Evolutionary conservation across 2,888 invertebrate species (phyloP).

Genomic region (Trisateles emortualis): DNA sequence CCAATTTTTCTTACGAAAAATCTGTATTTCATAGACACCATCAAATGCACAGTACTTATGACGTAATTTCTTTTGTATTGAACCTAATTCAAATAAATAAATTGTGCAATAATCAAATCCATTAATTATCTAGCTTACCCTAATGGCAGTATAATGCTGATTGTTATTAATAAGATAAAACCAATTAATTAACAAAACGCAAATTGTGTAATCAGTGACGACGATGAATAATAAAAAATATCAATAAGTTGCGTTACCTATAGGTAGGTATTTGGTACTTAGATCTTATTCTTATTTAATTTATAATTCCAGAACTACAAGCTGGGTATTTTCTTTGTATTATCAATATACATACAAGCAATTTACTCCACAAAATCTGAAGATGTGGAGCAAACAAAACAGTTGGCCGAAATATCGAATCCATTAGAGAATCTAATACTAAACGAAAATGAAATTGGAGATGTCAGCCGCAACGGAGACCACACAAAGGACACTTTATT

Average conservation of each 20-base stretch:
- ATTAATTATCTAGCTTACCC: neutral
- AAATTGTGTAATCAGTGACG: neutral
- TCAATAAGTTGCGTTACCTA: neutral
- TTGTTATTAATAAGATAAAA: neutral
- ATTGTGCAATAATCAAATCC: neutral
- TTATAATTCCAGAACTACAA: conserved; percentile 45
- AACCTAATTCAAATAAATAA: neutral
- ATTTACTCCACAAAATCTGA: conserved; percentile 32
- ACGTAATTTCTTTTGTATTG: too few species aligned
- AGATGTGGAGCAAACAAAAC: conserved; percentile 24
- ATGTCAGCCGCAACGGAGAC: conserved; percentile 38
- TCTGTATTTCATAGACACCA: too few species aligned
- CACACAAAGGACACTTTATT: conserved; percentile 39
- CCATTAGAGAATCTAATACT: conserved; percentile 53
- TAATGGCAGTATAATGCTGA: neutral
- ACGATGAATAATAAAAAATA: too few species aligned
- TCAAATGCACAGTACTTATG: too few species aligned
- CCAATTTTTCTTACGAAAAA: too few species aligned
- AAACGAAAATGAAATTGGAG: conserved; percentile 50
- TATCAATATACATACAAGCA: conserved; percentile 38
- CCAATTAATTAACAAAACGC: neutral
- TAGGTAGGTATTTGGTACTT: neutral
- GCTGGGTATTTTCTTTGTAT: conserved; percentile 33
- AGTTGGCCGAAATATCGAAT: conserved; percentile 45
- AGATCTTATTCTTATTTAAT: neutral